Conservation (phyloP, 2,797 vertebrate genomes). For the Vireo griseus region DNA sequence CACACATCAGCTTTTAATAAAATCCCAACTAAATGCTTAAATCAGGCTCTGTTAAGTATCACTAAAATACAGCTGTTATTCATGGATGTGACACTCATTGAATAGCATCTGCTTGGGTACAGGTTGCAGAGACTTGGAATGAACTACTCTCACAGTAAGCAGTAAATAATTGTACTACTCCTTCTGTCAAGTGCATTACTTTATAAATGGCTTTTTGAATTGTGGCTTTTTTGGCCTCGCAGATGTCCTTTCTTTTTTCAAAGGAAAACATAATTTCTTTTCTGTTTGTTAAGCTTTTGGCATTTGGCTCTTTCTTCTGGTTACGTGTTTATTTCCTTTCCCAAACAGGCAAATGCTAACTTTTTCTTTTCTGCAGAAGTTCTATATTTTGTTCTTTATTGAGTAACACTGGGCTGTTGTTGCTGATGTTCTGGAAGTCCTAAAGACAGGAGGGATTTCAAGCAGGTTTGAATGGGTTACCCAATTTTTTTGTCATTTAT, state of each 20-base stretch:
- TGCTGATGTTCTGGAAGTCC: neutral
- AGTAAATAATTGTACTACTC: neutral
- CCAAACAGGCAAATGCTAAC: neutral
- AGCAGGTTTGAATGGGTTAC: neutral
- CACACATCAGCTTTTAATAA: neutral
- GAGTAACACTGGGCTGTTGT: neutral
- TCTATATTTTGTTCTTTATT: neutral
- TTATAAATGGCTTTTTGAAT: neutral
- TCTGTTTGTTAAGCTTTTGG: neutral
- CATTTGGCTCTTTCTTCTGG: neutral
- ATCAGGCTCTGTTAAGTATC: neutral
- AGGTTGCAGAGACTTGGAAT: neutral
- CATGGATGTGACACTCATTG: neutral
- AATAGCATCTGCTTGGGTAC: neutral
- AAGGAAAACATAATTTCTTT: neutral
- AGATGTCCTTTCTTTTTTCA: neutral
- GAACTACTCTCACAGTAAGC: neutral
- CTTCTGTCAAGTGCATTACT: neutral
- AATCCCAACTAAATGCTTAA: neutral
- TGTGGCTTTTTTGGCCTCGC: neutral
- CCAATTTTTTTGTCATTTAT: neutral
- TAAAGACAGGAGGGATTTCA: neutral
- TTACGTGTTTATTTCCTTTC: neutral
- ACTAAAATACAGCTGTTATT: neutral
- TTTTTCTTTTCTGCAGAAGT: neutral